Evolutionary conservation across 2,888 invertebrate species (phyloP), one percentile per base, ranked within the genome.

Genomic region (Romanomermis culicivorax): DNA sequence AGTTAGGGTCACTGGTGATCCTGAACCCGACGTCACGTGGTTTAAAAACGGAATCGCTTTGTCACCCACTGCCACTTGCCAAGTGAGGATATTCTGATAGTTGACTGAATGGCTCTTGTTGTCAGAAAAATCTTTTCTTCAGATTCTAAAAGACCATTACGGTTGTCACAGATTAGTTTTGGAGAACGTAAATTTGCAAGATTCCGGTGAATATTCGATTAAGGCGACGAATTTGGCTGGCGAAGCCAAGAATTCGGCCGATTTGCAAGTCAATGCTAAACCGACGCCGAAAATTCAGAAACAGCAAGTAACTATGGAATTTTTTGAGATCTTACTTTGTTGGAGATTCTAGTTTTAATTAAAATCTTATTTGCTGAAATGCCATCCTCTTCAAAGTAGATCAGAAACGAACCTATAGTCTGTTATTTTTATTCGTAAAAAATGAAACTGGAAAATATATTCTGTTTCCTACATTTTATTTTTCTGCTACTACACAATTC

Each of bases 171-270:
- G 82, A 1, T 69, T 81, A 43, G 73, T 81, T 42, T 80, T 83
- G 53, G 77, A 79, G 61, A 79, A 80, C 68, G 82, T 80, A 1
- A 78, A 79, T 60, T 71, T 79, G 24, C 81, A 82, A 67, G 83
- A 85, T 68, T 78, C 78, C 42, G 85, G 85, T 14, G 74, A 77
- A 58, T 86, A 85, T 66, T 80, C 79, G 70, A 82, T 83, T 29
- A 79, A 82, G 17, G 85, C 85, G 30, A 83, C 85, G 1, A 95
- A 95, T 68, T 85, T 85, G 65, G 77, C 88, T 43, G 95, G 95
- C 36, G 80, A 83, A 23, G 88, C 88, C 17, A 83, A 83, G 67
- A 83, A 83, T 62, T 82, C 83, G 63, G 80, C 82, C 11, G 80
- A 82, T 61, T 71, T 85, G 29, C 80, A 80, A 29, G 78, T 80